Evolutionary conservation across 2,113 vertebrate species (phyloP), one percentile per base, ranked within the genome.

Genomic region (Zingel zingel): DNA sequence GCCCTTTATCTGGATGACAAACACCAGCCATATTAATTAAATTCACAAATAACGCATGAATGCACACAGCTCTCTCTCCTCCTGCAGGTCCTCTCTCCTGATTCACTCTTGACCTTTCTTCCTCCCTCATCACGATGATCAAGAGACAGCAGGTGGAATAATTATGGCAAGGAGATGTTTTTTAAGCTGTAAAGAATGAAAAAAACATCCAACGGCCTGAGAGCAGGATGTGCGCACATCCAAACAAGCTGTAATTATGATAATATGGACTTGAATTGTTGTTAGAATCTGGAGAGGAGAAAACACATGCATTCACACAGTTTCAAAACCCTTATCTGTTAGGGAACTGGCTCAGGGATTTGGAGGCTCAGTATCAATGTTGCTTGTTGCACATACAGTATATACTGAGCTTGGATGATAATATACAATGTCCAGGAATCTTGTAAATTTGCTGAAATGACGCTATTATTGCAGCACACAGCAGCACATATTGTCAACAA

Each of bases 161-260:
- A 94, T 91, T 89, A 86, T 23, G 48, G 57, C 43, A 25, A 81
- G 63, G 72, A 81, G 82, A 84, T 76, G 61, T 58, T 71, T 61
- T 77, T 3, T 64, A 58, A 82, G 61, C 25, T 30, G 15, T 51
- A 5, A 19, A 27, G 16, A 27, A 27, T 8, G 43, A 77, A 81
- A 63, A 71, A 66, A 69, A 19, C 71, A 56, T 59, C 64, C 6
- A 0, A 39, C n/a, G 1, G 69, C 5, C 73, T 16, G 61, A 84
- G 80, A 79, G 79, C 64, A 77, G 83, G 84, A 90, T 84, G 73
- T 85, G 75, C 68, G 53, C 51, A 80, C 87, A 85, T 84, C 77
- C 74, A 86, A 77, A 87, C 82, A 75, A 79, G 53, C 74, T 3
- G 13, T 77, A 67, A 91, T 92, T 87, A 87, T 90, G 48, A 73